phyloP scores from a whole-genome alignment of 23 tunicate species.

The Trididemnum miniatum region DNA sequence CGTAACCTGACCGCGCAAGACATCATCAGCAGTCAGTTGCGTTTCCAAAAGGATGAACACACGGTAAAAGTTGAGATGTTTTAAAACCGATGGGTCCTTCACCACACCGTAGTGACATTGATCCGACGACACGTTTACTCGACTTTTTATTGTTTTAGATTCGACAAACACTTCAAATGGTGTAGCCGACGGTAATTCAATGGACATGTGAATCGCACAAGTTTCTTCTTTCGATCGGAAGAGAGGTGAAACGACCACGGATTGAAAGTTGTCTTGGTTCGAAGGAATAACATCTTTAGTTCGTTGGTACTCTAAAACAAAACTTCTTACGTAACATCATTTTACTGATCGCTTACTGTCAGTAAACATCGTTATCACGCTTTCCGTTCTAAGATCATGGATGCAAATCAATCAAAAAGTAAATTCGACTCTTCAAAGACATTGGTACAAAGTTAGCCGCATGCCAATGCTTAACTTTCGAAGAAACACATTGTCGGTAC shows the following conservation, averaged over 20 bases:
- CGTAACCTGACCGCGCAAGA: conserved; percentile 26
- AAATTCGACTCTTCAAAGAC: too few species aligned
- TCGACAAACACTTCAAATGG: not conserved
- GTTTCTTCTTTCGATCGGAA: not conserved
- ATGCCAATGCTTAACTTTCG: too few species aligned
- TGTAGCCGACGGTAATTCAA: not conserved
- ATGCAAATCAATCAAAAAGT: too few species aligned
- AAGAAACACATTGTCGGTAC: too few species aligned
- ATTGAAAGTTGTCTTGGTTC: not conserved
- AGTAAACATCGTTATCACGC: too few species aligned
- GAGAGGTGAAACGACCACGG: conserved; percentile 35
- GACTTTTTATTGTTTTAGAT: not conserved
- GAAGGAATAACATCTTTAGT: not conserved
- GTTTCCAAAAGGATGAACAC: not conserved
- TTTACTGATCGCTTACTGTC: too few species aligned
- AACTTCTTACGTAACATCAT: too few species aligned
- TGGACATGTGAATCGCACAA: conserved; percentile 20
- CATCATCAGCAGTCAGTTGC: not conserved
- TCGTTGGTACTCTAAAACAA: not conserved
- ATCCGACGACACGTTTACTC: conserved; percentile 16
- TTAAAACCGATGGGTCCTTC: not conserved
- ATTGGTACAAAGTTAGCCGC: too few species aligned
- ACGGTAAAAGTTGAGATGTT: not conserved
- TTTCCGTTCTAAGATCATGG: too few species aligned
- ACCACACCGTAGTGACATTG: conserved; percentile 4